phyloP scores from a whole-genome alignment of 1,140 invertebrate genomes.

The Euura lappo region DNA sequence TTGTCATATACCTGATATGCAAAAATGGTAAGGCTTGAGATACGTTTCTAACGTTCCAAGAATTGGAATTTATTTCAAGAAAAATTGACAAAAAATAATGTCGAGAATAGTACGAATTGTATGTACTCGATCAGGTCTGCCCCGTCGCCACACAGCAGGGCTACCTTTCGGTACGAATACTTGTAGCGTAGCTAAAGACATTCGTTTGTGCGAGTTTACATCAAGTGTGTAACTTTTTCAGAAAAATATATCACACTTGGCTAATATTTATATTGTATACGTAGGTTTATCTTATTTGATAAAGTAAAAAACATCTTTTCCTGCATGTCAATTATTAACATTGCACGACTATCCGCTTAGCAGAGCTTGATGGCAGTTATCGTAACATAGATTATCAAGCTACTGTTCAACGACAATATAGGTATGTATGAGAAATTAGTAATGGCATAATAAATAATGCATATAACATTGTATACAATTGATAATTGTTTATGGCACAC shows the following conservation, averaged over 20 bases:
- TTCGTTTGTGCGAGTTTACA: not conserved
- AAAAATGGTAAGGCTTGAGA: not conserved
- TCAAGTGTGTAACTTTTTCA: not conserved
- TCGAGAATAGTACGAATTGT: too few species aligned
- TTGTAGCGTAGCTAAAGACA: not conserved
- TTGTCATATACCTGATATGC: not conserved
- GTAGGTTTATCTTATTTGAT: not conserved
- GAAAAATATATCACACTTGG: not conserved
- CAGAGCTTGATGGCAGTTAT: not conserved
- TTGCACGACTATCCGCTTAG: not conserved
- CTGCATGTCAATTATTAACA: not conserved
- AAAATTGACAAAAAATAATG: too few species aligned
- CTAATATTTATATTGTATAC: not conserved
- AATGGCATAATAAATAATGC: not conserved
- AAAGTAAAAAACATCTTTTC: not conserved
- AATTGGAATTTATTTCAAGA: not conserved
- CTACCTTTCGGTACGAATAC: too few species aligned
- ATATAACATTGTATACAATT: not conserved
- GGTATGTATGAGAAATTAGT: not conserved
- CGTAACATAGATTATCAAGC: not conserved
- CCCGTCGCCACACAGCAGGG: too few species aligned
- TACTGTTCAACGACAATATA: not conserved
- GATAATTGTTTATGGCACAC: slow-evolving; percentile 32
- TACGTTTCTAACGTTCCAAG: not conserved
- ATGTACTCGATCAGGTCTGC: too few species aligned